These are phyloP conservation scores for Timema podura DNA, from an alignment of 2,888 invertebrate genomes.

Conservation along the genomic window DNA sequence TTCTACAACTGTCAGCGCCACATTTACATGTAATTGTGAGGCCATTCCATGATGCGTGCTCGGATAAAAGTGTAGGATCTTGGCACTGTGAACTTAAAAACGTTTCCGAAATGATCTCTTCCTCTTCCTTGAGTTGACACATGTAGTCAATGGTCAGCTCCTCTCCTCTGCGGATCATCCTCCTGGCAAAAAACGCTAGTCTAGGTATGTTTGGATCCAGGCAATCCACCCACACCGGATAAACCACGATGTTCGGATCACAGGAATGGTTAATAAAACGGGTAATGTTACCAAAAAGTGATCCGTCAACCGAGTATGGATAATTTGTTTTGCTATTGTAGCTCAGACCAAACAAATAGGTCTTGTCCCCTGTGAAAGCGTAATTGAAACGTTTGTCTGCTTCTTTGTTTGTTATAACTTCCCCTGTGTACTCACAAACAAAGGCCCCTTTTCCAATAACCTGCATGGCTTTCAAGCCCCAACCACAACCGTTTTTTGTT, in stretches of 20 bases:
- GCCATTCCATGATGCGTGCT: too few relatives aligned
- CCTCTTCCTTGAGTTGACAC: too few relatives aligned
- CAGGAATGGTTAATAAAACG: conserved; percentile 97
- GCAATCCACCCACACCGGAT: conserved; percentile 89
- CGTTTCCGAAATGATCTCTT: too few relatives aligned
- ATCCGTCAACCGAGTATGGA: conserved; percentile 88
- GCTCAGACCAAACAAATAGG: conserved; percentile 93
- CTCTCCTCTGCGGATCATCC: conserved; percentile 75
- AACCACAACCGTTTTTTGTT: conserved; percentile 85
- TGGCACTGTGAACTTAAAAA: too few relatives aligned
- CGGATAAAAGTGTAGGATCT: too few relatives aligned
- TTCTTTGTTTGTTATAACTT: conserved; percentile 86
- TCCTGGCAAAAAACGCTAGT: conserved; percentile 79
- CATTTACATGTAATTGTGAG: too few relatives aligned
- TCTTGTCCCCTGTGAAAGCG: conserved; percentile 81
- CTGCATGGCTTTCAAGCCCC: conserved; percentile 84
- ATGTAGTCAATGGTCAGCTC: conserved; percentile 88
- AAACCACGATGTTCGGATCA: conserved; percentile 88
- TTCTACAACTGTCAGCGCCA: too few relatives aligned
- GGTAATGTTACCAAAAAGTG: conserved; percentile 80
- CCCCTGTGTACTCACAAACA: conserved; percentile 90
- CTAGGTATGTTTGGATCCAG: conserved; percentile 84
- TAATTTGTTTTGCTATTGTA: conserved; percentile 69
- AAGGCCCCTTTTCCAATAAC: conserved; percentile 75
- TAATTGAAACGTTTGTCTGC: conserved; percentile 81